A percentile compares a stretch with the other conserved stretches of the same genome.
phyloP scores from a whole-genome alignment of 2,797 vertebrate species.

The Siniperca undulata region DNA sequence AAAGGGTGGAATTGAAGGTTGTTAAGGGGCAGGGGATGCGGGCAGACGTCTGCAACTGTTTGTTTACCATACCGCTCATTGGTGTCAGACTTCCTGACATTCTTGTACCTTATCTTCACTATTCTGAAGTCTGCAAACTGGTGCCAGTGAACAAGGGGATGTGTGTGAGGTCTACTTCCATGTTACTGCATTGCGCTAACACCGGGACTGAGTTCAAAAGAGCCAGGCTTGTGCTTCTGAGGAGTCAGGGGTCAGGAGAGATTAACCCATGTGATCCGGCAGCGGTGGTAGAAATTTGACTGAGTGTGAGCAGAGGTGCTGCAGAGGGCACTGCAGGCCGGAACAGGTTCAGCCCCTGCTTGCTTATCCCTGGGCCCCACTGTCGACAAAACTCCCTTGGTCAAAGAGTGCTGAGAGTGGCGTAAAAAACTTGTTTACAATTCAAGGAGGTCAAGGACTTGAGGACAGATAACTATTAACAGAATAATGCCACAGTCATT shows the following conservation, averaged over 20 bases:
- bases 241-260: constrained; percentile 81
- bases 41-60: constrained; percentile 85
- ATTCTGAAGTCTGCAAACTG: constrained; percentile 78
- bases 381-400: constrained; percentile 93
- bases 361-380: constrained; percentile 94
- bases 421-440: constrained; percentile 95
- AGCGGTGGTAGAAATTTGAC: constrained; percentile 88
- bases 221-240: constrained; percentile 83
- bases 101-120: constrained; percentile 84
- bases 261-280: constrained; percentile 84
- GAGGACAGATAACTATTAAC: constrained; percentile 96
- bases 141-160: constrained; percentile 75
- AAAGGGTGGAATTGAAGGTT: constrained; percentile 82
- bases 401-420: constrained; percentile 90
- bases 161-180: constrained; percentile 73
- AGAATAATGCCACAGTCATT: constrained; percentile 89
- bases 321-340: constrained; percentile 96
- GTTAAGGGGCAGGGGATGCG: constrained; percentile 80
- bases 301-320: constrained; percentile 90
- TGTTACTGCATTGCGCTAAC: constrained; percentile 62
- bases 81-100: constrained; percentile 88
- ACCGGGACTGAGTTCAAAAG: constrained; percentile 80
- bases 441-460: constrained; percentile 95
- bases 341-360: constrained; percentile 93
- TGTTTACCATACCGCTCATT: constrained; percentile 83